A percentile compares a stretch with the other conserved stretches of the same genome.
Evolutionary conservation across 2,797 vertebrate species (phyloP).

Genomic region (Clarias laeviceps): DNA sequence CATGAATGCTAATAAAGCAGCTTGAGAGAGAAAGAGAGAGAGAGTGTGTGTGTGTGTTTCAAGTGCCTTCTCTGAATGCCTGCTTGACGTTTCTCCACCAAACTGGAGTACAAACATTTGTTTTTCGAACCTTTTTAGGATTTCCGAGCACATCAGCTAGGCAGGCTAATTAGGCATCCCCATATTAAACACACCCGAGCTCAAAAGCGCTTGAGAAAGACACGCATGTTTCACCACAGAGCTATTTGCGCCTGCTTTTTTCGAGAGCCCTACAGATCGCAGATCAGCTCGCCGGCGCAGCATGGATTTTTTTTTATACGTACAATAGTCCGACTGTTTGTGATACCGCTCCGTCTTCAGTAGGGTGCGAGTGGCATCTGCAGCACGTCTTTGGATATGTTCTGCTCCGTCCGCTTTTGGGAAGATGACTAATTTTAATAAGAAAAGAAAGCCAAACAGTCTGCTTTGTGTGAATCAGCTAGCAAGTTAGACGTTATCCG

Average conservation of each 20-base stretch:
- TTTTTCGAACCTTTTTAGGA: not conserved
- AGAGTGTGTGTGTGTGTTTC: not conserved
- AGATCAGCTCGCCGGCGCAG: not conserved
- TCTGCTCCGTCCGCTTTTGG: conserved; percentile 54
- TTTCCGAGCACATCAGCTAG: not conserved
- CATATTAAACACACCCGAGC: not conserved
- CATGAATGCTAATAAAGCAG: conserved; percentile 35
- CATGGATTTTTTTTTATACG: not conserved
- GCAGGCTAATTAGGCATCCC: conserved; percentile 5
- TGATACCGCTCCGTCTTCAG: conserved; percentile 40
- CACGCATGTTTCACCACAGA: conserved; percentile 8
- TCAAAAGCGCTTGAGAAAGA: not conserved
- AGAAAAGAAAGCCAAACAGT: conserved; percentile 34
- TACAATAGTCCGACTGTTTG: conserved; percentile 17
- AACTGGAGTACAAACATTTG: conserved; percentile 18
- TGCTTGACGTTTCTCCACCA: conserved; percentile 17
- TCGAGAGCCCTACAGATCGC: conserved; percentile 14
- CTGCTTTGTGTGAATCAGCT: conserved; percentile 32
- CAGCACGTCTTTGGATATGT: conserved; percentile 44
- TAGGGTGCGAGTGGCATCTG: conserved; percentile 52
- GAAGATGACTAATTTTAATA: conserved; percentile 52
- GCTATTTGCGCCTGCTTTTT: not conserved
- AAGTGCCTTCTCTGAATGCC: conserved; percentile 23
- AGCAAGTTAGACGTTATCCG: conserved; percentile 30
- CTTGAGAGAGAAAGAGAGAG: not conserved